These are phyloP conservation scores for Drosophila punjabiensis DNA, from an alignment of 1,140 invertebrate species.

Conservation along the genomic window DNA sequence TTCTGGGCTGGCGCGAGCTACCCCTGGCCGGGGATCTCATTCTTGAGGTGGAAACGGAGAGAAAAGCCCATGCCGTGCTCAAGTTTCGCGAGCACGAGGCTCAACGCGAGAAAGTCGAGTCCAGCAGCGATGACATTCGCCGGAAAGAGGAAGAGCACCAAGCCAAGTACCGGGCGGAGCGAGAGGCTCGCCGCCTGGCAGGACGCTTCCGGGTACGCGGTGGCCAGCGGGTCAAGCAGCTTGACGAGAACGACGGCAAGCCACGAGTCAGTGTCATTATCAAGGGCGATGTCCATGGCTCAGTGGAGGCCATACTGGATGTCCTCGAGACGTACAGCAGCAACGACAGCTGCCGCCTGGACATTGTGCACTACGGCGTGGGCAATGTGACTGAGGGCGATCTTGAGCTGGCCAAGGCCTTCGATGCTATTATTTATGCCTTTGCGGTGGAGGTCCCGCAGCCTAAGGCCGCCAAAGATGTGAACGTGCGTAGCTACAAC, in stretches of 20 bases:
- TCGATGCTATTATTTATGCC: slow-evolving; percentile 94
- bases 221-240: slow-evolving; percentile 87
- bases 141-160: slow-evolving; percentile 90
- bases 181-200: slow-evolving; percentile 88
- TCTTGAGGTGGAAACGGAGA: slow-evolving; percentile 93
- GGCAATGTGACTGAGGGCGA: slow-evolving; percentile 94
- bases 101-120: slow-evolving; percentile 88
- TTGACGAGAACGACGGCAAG: slow-evolving; percentile 78
- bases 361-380: slow-evolving; percentile 96
- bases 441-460: slow-evolving; percentile 91
- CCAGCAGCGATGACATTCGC: slow-evolving; percentile 88
- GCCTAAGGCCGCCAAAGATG: slow-evolving; percentile 77
- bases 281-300: slow-evolving; percentile 94
- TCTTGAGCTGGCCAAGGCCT: slow-evolving; percentile 93
- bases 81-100: slow-evolving; percentile 87
- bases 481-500: slow-evolving; percentile 90
- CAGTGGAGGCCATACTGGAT: slow-evolving; percentile 97
- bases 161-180: slow-evolving; percentile 88
- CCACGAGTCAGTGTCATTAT: slow-evolving; percentile 88
- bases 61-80: slow-evolving; percentile 90
- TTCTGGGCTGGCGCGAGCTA: slow-evolving; percentile 95
- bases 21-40: slow-evolving; percentile 95
- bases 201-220: slow-evolving; percentile 86
- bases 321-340: slow-evolving; percentile 95
- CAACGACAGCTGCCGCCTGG: slow-evolving; percentile 90